Evolutionary conservation across 1,140 invertebrate genomes (phyloP), one percentile per base, ranked within the genome.

Genomic region (Drosophila aff.): DNA sequence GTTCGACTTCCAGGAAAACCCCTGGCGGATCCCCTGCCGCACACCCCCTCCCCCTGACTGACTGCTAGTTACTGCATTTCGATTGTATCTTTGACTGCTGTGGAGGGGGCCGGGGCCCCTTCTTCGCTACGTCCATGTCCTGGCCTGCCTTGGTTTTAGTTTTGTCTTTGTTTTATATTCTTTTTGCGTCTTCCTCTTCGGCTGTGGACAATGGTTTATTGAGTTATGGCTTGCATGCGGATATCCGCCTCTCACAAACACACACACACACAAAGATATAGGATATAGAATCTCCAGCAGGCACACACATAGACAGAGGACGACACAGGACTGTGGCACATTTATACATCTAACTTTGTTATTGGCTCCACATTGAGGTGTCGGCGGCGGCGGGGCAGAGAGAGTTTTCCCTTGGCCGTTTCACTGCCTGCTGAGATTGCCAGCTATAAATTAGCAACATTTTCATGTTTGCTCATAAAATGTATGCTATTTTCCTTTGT

Each of bases 191-290:
- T 69, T 77, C 66, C 62, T 79, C 78, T 81, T 69, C 76, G 75
- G 67, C 79, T 78, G 60, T 75, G 86, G 69, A 89, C 85, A 89
- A 89, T 89, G 85, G 82, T 79, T 89, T 89, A 89, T 89, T 89
- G 85, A 89, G 85, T 89, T 89, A 89, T 89, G 81, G 85, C 81
- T 85, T 89, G 85, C 86, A 89, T 90, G 82, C 85, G 85, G 85
- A 89, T 91, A 85, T 89, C 85, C 85, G 85, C 79, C 52, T 67
- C 67, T 72, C 66, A 65, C 50, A 49, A 60, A 59, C 23, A 67
- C 61, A 76, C 36, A 67, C 38, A 66, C 50, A 67, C 21, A 64
- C 21, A 65, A 6, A 53, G 47, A 49, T 8, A 47, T 21, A 44
- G 43, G 18, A 79, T 38, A 72, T 7, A 43, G 64, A 36, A 26